Base-by-base conservation (phyloP, 1,140 invertebrate species). In the Cotesia typhae region DNA sequence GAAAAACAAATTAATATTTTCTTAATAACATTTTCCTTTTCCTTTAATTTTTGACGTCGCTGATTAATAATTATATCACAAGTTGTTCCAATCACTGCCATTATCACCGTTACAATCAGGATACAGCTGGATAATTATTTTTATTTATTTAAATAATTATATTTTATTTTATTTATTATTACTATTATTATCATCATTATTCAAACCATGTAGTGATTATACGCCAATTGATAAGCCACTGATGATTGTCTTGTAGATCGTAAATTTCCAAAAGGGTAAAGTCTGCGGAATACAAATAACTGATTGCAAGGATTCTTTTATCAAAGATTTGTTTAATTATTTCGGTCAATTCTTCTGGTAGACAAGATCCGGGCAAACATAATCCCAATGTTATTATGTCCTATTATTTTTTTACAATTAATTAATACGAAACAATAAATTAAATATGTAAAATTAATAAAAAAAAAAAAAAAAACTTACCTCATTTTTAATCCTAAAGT, bases 1-100 rank as follows among this genome's bases (percentile, higher is more conserved):
- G 88, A 89, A 64, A 88, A 89, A 67, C 83, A 86, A 12, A 84
- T 38, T 4, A 88, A 20, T 9, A 85, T 55, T 55, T 55, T 55
- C 2, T n/a, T 70, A 76, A 81, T 73, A 1, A 73, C 77, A 10
- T 73, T 59, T 10, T 35, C 47, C 37, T 47, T 17, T 67, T 47
- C 7, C 36, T 67, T 51, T 52, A 5, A 47, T 47, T 47, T 67
- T 4, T 65, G 36, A 3, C 71, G 71, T 35, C 76, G 81, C 60
- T 78, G 79, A 64, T 80, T 4, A 10, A 83, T 35, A 6, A 81
- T 5, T 4, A 80, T 1, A 55, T 85, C 82, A 37, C 84, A 84
- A 4, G 63, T 28, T 0, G 83, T 84, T 6, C 82, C 82, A 0
- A 75, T 52, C 28, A 81, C n/a, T 74, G 77, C 73, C 9, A 80